phyloP scores from a whole-genome alignment of 2,888 invertebrate species.

The Palloptera scutellata region DNA sequence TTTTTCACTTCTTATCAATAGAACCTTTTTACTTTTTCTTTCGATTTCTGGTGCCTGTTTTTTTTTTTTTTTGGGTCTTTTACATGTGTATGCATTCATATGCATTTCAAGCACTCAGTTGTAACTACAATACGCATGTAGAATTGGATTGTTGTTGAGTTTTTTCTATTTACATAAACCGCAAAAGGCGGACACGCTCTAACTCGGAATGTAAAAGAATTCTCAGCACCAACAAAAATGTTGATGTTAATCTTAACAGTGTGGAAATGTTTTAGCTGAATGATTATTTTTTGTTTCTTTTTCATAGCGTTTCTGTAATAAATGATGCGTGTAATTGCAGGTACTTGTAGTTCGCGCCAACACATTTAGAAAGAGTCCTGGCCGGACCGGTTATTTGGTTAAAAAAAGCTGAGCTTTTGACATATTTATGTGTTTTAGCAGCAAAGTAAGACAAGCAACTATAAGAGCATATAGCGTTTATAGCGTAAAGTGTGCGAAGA shows the following conservation, averaged over 20 bases:
- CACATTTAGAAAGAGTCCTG: neutral
- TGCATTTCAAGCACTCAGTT: too few species aligned
- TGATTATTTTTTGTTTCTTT: neutral
- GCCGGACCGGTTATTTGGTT: slow-evolving; percentile 6
- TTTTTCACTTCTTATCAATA: too few species aligned
- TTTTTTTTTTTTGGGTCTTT: too few species aligned
- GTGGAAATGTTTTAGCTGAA: slow-evolving; percentile 21
- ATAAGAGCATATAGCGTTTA: neutral
- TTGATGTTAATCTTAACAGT: slow-evolving; percentile 19
- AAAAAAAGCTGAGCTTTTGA: too few species aligned
- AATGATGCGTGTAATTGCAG: slow-evolving; percentile 33
- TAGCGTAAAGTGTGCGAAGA: too few species aligned
- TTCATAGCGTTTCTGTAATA: slow-evolving; percentile 13
- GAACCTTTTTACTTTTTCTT: too few species aligned
- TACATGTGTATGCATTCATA: too few species aligned
- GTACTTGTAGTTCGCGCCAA: slow-evolving; percentile 13
- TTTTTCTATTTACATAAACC: too few species aligned
- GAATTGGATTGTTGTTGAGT: too few species aligned
- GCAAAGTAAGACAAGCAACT: neutral
- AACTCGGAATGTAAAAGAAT: neutral
- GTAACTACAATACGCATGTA: neutral
- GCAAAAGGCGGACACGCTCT: too few species aligned
- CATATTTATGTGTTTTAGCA: neutral
- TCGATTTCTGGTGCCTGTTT: too few species aligned
- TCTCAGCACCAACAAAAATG: neutral